phyloP scores from a whole-genome alignment of 2,888 invertebrate species.

The Atethmia centrago region DNA sequence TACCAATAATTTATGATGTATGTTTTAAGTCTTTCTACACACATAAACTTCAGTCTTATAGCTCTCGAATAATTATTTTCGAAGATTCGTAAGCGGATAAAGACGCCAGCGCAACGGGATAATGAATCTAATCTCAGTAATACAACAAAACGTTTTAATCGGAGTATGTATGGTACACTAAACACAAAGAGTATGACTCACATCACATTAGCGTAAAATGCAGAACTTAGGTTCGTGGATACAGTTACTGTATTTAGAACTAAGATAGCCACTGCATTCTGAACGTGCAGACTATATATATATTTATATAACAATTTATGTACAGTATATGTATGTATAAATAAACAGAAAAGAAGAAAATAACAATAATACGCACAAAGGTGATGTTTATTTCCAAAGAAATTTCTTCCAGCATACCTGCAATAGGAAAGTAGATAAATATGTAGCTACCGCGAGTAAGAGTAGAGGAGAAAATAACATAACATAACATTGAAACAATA shows the following conservation, averaged over 20 bases:
- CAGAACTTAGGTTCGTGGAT: not conserved
- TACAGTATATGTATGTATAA: too few species aligned
- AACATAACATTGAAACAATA: too few species aligned
- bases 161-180: not conserved
- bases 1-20: not conserved
- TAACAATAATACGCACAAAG: too few species aligned
- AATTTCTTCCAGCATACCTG: too few species aligned
- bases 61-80: not conserved
- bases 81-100: not conserved
- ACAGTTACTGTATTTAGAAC: constrained; percentile 6
- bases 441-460: too few species aligned
- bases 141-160: not conserved
- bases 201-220: not conserved
- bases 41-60: not conserved
- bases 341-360: too few species aligned
- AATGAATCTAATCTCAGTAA: not conserved
- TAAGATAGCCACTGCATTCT: not conserved
- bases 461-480: too few species aligned
- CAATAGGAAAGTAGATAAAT: too few species aligned
- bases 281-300: not conserved
- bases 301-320: too few species aligned
- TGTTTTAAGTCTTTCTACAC: not conserved
- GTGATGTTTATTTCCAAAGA: too few species aligned
- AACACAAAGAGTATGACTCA: constrained; percentile 20
- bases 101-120: not conserved